Base-by-base conservation (phyloP, 37 sponge, comb jelly and placozoan genomes). In the Hormiphora californensis region DNA sequence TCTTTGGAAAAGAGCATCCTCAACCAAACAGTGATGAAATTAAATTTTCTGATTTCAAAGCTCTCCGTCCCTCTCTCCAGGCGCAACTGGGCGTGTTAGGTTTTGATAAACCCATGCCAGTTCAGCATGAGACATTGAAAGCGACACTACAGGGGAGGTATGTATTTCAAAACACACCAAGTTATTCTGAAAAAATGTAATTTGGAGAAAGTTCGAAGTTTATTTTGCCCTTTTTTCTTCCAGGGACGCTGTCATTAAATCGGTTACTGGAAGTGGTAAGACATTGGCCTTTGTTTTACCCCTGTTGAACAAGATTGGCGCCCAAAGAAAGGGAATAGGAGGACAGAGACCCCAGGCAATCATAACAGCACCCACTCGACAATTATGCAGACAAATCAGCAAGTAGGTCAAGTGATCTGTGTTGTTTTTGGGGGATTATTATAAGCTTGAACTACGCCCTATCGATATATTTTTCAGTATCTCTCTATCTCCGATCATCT, bases 201-300 rank as follows among this genome's bases (percentile, higher is more conserved):
- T 46, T 46, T 12, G 11, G 12, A 46, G 11, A 17, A 12, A 12
- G 8, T 17, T 17, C 51, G 8, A 46, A 46, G 11, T 17, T 12
- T 12, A 46, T 49, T 15, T 49, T 17, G 53, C 15, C 15, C 53
- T 49, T 49, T 9, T 17, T 17, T 49, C 53, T 49, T 49, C 37
- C 33, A 65, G 67, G 30, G 67, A 65, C 36, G 67, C 67, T 21
- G 67, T 65, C 17, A 65, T 65, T 28, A 65, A 27, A 28, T 65
- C 67, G 3, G 37, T 17, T 28, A 65, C 67, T 19, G 67, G 67
- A 32, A 65, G 67, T 65, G 67, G 67, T 21, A 65, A 65, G 67
- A 65, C 67, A 27, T 39, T 65, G 67, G 67, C 67, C 31, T 65
- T 65, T 65, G 36, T 65, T 7, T 3, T 65, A 2, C 67, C 67